These are phyloP conservation scores for Melanostoma mellinum DNA, from an alignment of 2,888 invertebrate species.

Conservation along the genomic window DNA sequence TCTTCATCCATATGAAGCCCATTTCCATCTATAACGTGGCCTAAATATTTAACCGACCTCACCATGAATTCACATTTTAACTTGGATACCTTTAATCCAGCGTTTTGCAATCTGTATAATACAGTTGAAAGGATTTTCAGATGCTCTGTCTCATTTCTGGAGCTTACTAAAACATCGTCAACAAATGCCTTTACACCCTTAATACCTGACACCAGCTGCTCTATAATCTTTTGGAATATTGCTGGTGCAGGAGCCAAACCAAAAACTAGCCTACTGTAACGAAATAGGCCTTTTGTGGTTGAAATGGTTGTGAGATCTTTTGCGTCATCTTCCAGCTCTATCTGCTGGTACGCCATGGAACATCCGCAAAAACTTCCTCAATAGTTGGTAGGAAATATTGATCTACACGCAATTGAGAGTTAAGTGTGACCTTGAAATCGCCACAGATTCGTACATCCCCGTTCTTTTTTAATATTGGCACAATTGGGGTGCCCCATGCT, in stretches of 20 bases:
- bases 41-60: not conserved
- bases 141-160: slow-evolving; percentile 10
- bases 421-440: slow-evolving; percentile 26
- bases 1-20: not conserved
- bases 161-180: slow-evolving; percentile 76
- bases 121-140: not conserved
- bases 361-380: slow-evolving; percentile 73
- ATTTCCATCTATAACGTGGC: not conserved
- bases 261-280: slow-evolving; percentile 73
- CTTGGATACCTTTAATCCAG: not conserved
- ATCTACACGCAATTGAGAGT: not conserved
- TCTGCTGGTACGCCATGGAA: slow-evolving; percentile 77
- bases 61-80: not conserved
- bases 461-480: too few species aligned
- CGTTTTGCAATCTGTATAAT: not conserved
- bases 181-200: slow-evolving; percentile 10
- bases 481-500: too few species aligned
- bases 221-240: slow-evolving; percentile 77
- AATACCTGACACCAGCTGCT: slow-evolving; percentile 74
- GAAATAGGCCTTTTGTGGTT: slow-evolving; percentile 63
- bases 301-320: slow-evolving; percentile 74
- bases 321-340: slow-evolving; percentile 74
- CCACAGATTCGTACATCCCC: too few species aligned
- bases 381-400: slow-evolving; percentile 5
- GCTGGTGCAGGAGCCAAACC: slow-evolving; percentile 77